Base-by-base conservation (phyloP, 2,888 invertebrate genomes). In the Torymus tubicola region DNA sequence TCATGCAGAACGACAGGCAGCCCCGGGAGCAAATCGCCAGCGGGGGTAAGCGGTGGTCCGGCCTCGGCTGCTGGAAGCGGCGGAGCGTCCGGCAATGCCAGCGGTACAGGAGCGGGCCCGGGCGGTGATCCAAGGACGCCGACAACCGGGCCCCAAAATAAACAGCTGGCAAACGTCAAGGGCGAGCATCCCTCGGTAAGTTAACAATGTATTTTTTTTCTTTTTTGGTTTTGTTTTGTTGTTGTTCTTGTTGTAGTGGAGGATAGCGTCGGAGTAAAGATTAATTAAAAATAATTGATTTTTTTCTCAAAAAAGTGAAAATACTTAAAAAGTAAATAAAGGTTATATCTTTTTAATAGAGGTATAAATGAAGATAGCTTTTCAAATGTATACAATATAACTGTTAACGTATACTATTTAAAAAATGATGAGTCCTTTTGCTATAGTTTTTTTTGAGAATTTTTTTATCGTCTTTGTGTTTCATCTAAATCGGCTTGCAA, bases 101-200 rank as follows among this genome's bases (percentile, higher is more conserved):
- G 87, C 71, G 87, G 86, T 81, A 86, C 83, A 82, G 86, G 87
- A 82, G 86, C 88, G 84, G 86, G 88, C 85, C 87, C 89, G 83
- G 87, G 91, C 85, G 87, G 90, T 86, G 90, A 92, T 87, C 87
- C 92, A 10, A 87, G 89, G 16, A 89, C 92, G 89, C 95, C 90
- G 89, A 94, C 89, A 89, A 92, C 94, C 65, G 90, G 90, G 70
- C 94, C 94, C 3, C 94, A 94, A 90, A 95, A 95, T 92, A 95
- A 95, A 88, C 94, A 94, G 86, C 93, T 95, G 84, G 94, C 95
- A 87, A 95, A 95, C 93, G 95, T 95, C 92, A 96, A 96, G 92
- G 93, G 91, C 84, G 91, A 95, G 89, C 95, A 96, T 92, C 95
- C 95, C 88, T 95, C 95, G 93, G 95, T 96, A 93, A 94, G 94